phyloP scores from a whole-genome alignment of 2,797 vertebrate genomes.

The Phrynocephalus guinanensis region DNA sequence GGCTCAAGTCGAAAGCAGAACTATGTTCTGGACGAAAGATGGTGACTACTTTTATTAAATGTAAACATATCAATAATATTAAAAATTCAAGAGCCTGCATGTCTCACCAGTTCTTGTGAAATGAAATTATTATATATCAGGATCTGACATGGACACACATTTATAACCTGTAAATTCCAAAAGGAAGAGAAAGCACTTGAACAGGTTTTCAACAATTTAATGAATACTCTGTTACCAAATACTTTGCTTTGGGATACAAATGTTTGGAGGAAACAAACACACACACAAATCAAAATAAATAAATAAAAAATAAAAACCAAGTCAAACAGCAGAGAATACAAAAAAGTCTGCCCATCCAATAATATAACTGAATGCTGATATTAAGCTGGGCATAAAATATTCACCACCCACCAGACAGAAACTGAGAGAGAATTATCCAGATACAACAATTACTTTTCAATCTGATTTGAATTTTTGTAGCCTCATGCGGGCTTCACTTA shows the following conservation, averaged over 20 bases:
- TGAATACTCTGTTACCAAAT: slow-evolving; percentile 66
- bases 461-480: slow-evolving; percentile 49
- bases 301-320: slow-evolving; percentile 51
- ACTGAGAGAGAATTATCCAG: slow-evolving; percentile 43
- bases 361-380: slow-evolving; percentile 40
- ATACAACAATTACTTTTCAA: slow-evolving; percentile 57
- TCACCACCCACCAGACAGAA: slow-evolving; percentile 42
- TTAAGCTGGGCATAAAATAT: slow-evolving; percentile 57
- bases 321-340: slow-evolving; percentile 58
- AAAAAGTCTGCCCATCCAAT: slow-evolving; percentile 55
- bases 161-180: neutral
- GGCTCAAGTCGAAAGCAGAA: neutral
- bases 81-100: neutral
- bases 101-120: neutral
- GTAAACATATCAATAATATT: neutral
- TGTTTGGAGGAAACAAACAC: neutral
- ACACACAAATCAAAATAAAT: slow-evolving; percentile 15
- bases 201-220: slow-evolving; percentile 75
- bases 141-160: neutral
- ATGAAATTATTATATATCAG: neutral
- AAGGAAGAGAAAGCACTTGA: slow-evolving; percentile 16
- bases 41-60: neutral
- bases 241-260: slow-evolving; percentile 55
- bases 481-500: slow-evolving; percentile 52
- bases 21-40: neutral